phyloP scores from a whole-genome alignment of 1,140 invertebrate genomes.

The Dendrolimus punctatus region DNA sequence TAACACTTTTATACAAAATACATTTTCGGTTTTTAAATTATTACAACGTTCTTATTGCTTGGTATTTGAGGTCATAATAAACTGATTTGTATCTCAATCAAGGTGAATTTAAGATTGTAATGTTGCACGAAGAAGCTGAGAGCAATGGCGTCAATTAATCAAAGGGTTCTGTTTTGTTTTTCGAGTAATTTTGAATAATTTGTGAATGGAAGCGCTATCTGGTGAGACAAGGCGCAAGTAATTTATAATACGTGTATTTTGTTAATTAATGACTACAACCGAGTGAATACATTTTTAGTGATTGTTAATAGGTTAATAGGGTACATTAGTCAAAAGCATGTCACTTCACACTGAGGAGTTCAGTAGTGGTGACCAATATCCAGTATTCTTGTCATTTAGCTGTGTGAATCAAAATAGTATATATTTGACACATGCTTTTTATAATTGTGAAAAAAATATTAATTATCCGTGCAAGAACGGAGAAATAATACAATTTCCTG shows the following conservation, averaged over 20 bases:
- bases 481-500: too few relatives aligned
- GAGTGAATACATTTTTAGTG: slow-evolving; percentile 23
- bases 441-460: too few relatives aligned
- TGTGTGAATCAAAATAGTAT: too few relatives aligned
- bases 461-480: too few relatives aligned
- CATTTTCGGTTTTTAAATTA: neutral
- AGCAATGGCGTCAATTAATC: slow-evolving; percentile 36
- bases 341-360: too few relatives aligned
- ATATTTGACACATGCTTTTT: too few relatives aligned
- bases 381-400: too few relatives aligned
- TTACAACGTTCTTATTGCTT: neutral
- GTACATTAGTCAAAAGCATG: too few relatives aligned
- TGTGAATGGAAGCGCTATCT: slow-evolving; percentile 43
- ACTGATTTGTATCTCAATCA: neutral
- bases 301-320: too few relatives aligned
- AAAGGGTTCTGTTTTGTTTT: slow-evolving; percentile 28
- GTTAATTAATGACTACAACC: slow-evolving; percentile 48
- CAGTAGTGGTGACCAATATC: too few relatives aligned
- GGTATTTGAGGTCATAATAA: neutral
- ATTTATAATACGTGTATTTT: slow-evolving; percentile 39
- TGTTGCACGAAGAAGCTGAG: slow-evolving; percentile 12
- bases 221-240: slow-evolving; percentile 22
- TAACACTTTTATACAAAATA: slow-evolving; percentile 18
- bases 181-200: slow-evolving; percentile 43
- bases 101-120: slow-evolving; percentile 12